phyloP scores from a whole-genome alignment of 2,888 invertebrate species.

The Eristalis pertinax region DNA sequence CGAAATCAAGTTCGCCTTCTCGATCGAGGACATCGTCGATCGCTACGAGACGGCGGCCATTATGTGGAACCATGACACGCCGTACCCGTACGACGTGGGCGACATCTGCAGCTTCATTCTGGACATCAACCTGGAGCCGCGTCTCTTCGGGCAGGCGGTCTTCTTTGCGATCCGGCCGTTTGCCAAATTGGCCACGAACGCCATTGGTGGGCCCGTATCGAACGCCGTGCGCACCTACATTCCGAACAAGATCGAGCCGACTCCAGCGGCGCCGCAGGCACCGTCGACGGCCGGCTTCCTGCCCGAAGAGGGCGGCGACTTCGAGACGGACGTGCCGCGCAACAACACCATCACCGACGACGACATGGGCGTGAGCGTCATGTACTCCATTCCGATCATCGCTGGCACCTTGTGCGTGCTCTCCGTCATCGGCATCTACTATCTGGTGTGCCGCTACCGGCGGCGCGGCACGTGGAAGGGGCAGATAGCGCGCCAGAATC shows the following conservation, averaged over 20 bases:
- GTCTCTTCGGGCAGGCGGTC: constrained; percentile 82
- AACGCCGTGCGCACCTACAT: constrained; percentile 83
- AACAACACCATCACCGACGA: constrained; percentile 20
- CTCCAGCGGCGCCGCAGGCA: not conserved
- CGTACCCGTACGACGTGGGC: constrained; percentile 82
- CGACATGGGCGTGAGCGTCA: constrained; percentile 51
- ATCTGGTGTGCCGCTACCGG: constrained; percentile 55
- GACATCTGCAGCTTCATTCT: constrained; percentile 81
- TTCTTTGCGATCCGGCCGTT: constrained; percentile 83
- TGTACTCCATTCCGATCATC: constrained; percentile 73
- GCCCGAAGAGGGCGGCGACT: not conserved
- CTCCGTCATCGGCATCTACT: constrained; percentile 60
- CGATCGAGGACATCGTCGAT: constrained; percentile 81
- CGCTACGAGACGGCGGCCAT: constrained; percentile 81
- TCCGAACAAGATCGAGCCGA: constrained; percentile 74
- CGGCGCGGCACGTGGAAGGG: constrained; percentile 78
- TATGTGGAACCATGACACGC: constrained; percentile 81
- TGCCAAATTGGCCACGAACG: constrained; percentile 78
- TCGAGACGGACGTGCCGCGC: not conserved
- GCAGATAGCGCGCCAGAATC: not conserved
- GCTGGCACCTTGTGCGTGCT: constrained; percentile 61
- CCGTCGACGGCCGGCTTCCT: constrained; percentile 7
- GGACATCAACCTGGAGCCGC: constrained; percentile 81
- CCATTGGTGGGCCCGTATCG: constrained; percentile 82
- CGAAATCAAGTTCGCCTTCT: constrained; percentile 82